Percentiles rank a stretch among this genome's conserved stretches.
Evolutionary conservation across 2,888 invertebrate species (phyloP).

Genomic region (Galerucella nymphaeae): DNA sequence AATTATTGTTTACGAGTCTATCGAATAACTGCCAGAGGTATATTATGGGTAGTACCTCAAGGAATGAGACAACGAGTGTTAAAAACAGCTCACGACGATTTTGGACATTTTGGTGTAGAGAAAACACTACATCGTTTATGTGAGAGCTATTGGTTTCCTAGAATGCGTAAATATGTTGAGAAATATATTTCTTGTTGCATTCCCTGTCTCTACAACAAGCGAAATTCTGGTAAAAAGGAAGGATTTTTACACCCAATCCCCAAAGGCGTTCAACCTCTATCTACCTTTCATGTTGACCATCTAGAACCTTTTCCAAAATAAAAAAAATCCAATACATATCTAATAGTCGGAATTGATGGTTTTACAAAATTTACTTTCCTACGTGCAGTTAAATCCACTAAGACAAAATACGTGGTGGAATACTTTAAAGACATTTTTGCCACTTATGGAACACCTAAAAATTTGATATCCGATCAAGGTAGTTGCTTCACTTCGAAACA

Average conservation of each 20-base stretch:
- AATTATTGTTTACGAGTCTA: constrained; percentile 43
- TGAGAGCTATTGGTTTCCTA: not conserved
- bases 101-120: too few species aligned
- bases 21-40: constrained; percentile 40
- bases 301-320: too few species aligned
- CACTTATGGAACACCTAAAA: constrained; percentile 51
- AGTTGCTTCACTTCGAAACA: too few species aligned
- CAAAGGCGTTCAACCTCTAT: constrained; percentile 29
- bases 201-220: constrained; percentile 36
- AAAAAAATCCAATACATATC: too few species aligned
- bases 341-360: constrained; percentile 38
- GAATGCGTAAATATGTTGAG: constrained; percentile 48
- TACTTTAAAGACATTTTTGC: constrained; percentile 35
- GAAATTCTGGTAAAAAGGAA: constrained; percentile 33
- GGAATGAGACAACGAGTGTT: constrained; percentile 34
- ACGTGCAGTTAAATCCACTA: constrained; percentile 40
- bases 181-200: constrained; percentile 56
- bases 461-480: too few species aligned
- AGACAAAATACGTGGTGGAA: constrained; percentile 43
- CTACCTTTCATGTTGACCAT: constrained; percentile 55
- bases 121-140: too few species aligned
- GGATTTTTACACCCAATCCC: constrained; percentile 36
- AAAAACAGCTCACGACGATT: too few species aligned
- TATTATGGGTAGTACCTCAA: not conserved
- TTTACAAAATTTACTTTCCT: constrained; percentile 40